Evolutionary conservation across 2,113 vertebrate species (phyloP).

Genomic region (Platichthys flesus): DNA sequence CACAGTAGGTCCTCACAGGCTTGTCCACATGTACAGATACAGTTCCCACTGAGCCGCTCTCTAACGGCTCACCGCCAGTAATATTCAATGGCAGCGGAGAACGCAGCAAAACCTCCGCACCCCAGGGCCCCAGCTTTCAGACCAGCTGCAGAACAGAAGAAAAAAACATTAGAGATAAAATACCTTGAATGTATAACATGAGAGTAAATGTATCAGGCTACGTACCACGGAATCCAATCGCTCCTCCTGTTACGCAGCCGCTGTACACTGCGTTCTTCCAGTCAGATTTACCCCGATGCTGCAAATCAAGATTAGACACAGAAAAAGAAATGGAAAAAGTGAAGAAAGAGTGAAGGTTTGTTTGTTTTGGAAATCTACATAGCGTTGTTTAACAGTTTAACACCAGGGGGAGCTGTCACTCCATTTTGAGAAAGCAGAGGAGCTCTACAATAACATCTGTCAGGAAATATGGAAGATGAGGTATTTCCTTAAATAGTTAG

Average conservation of each 20-base stretch:
- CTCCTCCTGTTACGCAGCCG: constrained; percentile 95
- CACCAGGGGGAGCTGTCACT: constrained; percentile 49
- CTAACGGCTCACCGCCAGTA: constrained; percentile 86
- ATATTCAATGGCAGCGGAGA: constrained; percentile 96
- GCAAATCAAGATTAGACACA: constrained; percentile 26
- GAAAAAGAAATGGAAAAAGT: not conserved
- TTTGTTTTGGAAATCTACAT: too few species aligned
- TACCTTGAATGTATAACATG: not conserved
- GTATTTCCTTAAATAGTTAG: too few species aligned
- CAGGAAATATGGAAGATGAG: too few species aligned
- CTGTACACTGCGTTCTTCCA: constrained; percentile 98
- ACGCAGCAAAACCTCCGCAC: constrained; percentile 96
- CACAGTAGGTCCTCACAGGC: not conserved
- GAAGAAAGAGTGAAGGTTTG: too few species aligned
- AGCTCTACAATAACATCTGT: too few species aligned
- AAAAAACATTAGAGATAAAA: not conserved
- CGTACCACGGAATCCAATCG: constrained; percentile 94
- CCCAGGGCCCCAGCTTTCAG: constrained; percentile 93
- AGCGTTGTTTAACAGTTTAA: too few species aligned
- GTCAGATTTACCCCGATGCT: constrained; percentile 95
- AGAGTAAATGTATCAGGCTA: constrained; percentile 12
- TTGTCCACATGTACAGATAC: constrained; percentile 1
- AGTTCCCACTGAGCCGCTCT: not conserved
- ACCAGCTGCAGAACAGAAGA: constrained; percentile 83
- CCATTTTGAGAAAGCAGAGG: not conserved